Percentiles rank a stretch among this genome's conserved stretches.
These are phyloP conservation scores for Elymnias hypermnestra DNA, from an alignment of 1,140 invertebrate species.

Conservation along the genomic window DNA sequence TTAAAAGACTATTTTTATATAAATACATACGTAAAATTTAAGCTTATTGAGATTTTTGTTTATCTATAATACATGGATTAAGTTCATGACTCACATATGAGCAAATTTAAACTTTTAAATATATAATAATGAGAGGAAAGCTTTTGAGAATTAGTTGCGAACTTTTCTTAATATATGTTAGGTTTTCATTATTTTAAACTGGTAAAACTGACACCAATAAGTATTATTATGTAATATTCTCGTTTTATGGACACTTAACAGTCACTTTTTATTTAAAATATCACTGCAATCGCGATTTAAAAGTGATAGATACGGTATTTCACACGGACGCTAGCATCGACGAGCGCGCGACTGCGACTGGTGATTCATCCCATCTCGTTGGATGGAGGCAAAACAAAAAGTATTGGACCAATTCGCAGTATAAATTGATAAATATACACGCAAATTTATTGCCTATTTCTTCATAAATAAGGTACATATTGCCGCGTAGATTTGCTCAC, in stretches of 20 bases:
- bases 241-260: too few relatives aligned
- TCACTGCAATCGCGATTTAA: constrained; percentile 8
- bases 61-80: too few relatives aligned
- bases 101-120: too few relatives aligned
- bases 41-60: too few relatives aligned
- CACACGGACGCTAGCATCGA: constrained; percentile 8
- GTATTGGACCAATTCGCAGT: constrained; percentile 8
- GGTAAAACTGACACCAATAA: background rate
- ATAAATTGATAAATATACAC: background rate
- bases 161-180: too few relatives aligned
- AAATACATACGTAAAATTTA: too few relatives aligned
- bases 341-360: constrained; percentile 33
- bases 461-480: background rate
- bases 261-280: too few relatives aligned
- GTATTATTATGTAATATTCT: background rate
- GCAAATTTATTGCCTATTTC: constrained; percentile 2
- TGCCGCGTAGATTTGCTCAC: too few relatives aligned
- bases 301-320: background rate
- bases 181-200: background rate
- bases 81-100: too few relatives aligned
- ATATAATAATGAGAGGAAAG: too few relatives aligned
- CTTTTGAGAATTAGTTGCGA: too few relatives aligned
- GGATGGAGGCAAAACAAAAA: constrained; percentile 35
- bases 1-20: too few relatives aligned
- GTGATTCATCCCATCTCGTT: constrained; percentile 38